Conservation (phyloP, 2,797 vertebrate genomes). For the Halcyon smyrnensis region DNA sequence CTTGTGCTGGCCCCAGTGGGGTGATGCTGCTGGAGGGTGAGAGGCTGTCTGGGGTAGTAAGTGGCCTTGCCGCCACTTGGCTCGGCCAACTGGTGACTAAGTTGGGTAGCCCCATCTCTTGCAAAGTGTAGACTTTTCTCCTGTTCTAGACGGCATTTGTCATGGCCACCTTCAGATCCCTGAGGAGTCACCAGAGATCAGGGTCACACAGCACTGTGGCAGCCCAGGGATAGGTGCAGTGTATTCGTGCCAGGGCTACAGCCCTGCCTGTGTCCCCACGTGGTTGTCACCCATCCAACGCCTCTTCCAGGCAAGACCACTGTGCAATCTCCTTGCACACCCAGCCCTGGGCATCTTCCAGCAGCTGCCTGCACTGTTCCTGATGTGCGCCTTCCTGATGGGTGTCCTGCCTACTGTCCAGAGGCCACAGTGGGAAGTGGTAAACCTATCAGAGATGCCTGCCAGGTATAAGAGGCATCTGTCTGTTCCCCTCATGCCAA, state of each 20-base stretch:
- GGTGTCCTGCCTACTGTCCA: neutral
- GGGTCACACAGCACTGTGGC: fast-evolving
- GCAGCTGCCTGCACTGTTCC: neutral
- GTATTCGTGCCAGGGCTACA: neutral
- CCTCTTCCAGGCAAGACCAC: neutral
- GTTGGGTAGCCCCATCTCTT: neutral
- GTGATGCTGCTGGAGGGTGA: neutral
- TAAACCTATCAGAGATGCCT: neutral
- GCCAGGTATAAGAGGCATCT: neutral
- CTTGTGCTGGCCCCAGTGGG: neutral
- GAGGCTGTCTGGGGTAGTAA: neutral
- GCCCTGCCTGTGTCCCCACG: neutral
- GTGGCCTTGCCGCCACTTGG: neutral
- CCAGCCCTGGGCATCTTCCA: neutral
- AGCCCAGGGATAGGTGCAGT: fast-evolving
- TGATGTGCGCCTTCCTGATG: fast-evolving
- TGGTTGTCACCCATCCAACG: neutral
- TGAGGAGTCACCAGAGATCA: neutral
- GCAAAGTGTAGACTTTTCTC: neutral
- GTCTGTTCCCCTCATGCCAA: neutral
- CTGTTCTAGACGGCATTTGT: neutral
- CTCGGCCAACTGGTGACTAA: neutral
- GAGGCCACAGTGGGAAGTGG: fast-evolving
- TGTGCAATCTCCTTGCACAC: no score
- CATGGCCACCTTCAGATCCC: neutral